Conservation (phyloP, 1,140 invertebrate species). For the Macrostomum lignano region DNA sequence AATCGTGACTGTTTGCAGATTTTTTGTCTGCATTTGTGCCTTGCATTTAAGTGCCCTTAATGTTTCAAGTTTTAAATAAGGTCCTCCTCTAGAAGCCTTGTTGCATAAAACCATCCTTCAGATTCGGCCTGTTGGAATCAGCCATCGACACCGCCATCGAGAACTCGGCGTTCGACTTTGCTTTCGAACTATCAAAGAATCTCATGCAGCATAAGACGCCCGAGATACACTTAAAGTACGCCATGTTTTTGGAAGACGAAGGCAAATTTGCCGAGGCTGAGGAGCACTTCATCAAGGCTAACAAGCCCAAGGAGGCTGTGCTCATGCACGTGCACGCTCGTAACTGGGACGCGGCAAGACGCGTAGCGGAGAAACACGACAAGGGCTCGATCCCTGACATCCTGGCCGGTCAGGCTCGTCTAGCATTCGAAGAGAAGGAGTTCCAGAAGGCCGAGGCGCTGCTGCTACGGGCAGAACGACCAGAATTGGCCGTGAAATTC, state of each 20-base stretch:
- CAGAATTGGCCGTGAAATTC: constrained; percentile 62
- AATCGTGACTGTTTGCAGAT: no score
- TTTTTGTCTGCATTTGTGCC: no score
- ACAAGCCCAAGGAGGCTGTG: constrained; percentile 65
- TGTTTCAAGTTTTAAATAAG: no score
- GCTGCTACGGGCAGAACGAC: constrained; percentile 57
- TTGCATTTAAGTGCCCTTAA: no score
- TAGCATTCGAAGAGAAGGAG: constrained; percentile 44
- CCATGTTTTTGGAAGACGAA: constrained; percentile 58
- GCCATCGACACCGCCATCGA: constrained; percentile 66
- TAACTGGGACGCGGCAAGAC: constrained; percentile 55
- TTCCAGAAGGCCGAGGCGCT: constrained; percentile 53
- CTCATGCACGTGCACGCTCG: constrained; percentile 69
- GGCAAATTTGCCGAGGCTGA: constrained; percentile 62
- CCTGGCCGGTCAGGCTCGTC: constrained; percentile 48
- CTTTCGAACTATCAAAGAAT: constrained; percentile 45
- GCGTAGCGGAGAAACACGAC: constrained; percentile 53
- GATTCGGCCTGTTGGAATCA: constrained; percentile 47
- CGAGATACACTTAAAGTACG: constrained; percentile 56
- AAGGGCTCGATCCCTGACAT: constrained; percentile 54
- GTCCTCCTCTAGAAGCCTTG: no score
- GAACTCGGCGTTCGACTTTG: constrained; percentile 59
- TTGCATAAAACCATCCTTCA: neutral
- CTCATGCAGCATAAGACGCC: constrained; percentile 34
- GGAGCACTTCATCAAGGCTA: constrained; percentile 46